Base-by-base conservation (phyloP, 2,888 invertebrate species). In the Ptilodon capucinus region DNA sequence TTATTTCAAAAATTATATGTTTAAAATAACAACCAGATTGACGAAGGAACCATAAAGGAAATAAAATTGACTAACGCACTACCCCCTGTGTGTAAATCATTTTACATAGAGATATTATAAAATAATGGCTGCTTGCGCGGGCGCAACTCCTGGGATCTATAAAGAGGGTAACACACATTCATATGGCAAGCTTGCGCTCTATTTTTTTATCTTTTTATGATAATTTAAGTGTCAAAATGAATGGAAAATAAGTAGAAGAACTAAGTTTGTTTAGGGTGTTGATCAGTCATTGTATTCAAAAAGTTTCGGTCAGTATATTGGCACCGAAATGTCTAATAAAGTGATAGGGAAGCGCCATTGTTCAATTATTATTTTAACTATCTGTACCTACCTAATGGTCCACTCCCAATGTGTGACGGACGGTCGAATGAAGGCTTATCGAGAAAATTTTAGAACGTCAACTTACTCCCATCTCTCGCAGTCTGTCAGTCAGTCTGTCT, bases 81-180 rank as follows among this genome's bases (percentile, higher is more conserved):
- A 79, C 79, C 76, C 68, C 68, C 66, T 71, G 71, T 70, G 53
- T 64, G 84, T 86, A 88, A 88, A 88, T 88, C 85, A 86, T 77
- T 64, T 64, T 64, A 72, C 74, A 74, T 74, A 64, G 67, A 69
- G 70, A 71, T 35, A 35, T 34, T 73, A 74, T 81, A 79, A 80
- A 75, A 79, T 81, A 81, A 63, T 50, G 60, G 47, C 42, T 42
- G 38, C 14, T 21, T 23, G 32, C 43, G 43, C 45, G 32, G 28
- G 34, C 21, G 42, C 40, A 28, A 25, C 43, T 51, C 19, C 13
- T 19, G 9, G 19, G 17, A 6, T 2, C 3, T n/a, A 19, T 38
- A 19, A 38, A 38, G 38, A 4, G 18, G 2, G 19, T 19, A 2
- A 8, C 11, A 38, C 17, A 38, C 13, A 18, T n/a, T 7, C n/a